Conservation (phyloP, 2,797 vertebrate genomes). For the Neolamprologus multifasciatus region DNA sequence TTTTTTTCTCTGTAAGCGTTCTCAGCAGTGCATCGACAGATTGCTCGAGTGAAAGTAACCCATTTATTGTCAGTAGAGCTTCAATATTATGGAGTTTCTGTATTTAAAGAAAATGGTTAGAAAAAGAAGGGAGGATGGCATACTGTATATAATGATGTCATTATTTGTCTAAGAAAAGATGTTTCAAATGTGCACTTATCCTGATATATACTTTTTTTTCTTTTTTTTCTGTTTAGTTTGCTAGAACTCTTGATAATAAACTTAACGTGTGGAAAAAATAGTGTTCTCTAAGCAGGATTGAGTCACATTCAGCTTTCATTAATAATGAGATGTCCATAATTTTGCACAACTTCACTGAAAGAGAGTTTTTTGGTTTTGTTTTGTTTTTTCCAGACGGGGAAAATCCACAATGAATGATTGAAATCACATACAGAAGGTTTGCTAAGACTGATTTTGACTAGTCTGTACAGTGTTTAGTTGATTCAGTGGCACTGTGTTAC, state of each 20-base stretch:
- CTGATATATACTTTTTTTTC: conserved; percentile 21
- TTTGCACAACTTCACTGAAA: neutral
- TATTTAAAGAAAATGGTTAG: neutral
- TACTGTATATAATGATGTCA: conserved; percentile 73
- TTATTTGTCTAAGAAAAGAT: conserved; percentile 65
- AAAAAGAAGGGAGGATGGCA: conserved; percentile 16
- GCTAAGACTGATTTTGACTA: neutral
- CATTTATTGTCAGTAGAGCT: conserved; percentile 30
- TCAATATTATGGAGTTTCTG: conserved; percentile 34
- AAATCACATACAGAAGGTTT: neutral
- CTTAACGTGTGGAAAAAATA: conserved; percentile 51
- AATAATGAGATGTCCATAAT: neutral
- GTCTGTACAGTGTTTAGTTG: neutral
- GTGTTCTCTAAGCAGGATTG: conserved; percentile 36
- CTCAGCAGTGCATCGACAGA: conserved; percentile 5
- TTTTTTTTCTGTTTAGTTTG: conserved; percentile 61
- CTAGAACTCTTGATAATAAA: conserved; percentile 65
- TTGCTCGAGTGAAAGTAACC: conserved; percentile 21
- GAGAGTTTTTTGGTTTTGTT: neutral
- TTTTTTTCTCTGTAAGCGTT: neutral
- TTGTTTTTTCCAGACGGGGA: neutral
- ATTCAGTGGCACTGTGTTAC: neutral
- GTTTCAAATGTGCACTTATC: conserved; percentile 73
- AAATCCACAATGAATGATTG: neutral
- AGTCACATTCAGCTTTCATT: conserved; percentile 13